phyloP scores from a whole-genome alignment of 2,113 vertebrate genomes.

The Xiphias gladius region DNA sequence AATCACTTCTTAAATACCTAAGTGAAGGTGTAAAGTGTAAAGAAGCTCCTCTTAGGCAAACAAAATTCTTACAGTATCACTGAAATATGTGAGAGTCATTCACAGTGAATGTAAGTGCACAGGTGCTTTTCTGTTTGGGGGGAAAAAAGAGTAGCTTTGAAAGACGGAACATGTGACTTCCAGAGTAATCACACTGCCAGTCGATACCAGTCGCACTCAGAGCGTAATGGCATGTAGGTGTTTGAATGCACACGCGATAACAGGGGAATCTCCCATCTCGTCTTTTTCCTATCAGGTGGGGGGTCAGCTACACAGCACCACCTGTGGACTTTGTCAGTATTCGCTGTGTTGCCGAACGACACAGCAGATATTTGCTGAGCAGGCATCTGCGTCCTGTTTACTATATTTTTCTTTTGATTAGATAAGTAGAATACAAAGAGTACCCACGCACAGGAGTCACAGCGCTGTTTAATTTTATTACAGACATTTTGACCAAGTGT shows the following conservation, averaged over 20 bases:
- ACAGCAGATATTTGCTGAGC: no score
- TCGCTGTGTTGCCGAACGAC: no score
- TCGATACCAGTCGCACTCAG: constrained; percentile 8
- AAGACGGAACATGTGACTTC: background rate
- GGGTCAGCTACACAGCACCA: no score
- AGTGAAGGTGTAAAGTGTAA: no score
- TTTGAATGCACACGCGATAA: background rate
- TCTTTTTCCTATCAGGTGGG: no score
- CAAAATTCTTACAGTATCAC: background rate
- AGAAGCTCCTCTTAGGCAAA: background rate
- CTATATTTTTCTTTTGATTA: no score
- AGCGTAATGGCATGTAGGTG: background rate
- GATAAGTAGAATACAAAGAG: no score
- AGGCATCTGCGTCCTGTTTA: no score
- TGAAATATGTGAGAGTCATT: background rate
- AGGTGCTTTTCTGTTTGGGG: background rate
- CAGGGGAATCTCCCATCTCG: background rate
- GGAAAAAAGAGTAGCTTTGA: background rate
- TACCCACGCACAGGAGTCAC: no score
- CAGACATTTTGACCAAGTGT: background rate
- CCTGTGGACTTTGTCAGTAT: no score
- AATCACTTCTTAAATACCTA: no score
- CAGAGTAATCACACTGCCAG: background rate
- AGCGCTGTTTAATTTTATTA: background rate
- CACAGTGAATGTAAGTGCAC: background rate